Conservation (phyloP, 2,797 vertebrate species). For the Cryptoprocta ferox region DNA sequence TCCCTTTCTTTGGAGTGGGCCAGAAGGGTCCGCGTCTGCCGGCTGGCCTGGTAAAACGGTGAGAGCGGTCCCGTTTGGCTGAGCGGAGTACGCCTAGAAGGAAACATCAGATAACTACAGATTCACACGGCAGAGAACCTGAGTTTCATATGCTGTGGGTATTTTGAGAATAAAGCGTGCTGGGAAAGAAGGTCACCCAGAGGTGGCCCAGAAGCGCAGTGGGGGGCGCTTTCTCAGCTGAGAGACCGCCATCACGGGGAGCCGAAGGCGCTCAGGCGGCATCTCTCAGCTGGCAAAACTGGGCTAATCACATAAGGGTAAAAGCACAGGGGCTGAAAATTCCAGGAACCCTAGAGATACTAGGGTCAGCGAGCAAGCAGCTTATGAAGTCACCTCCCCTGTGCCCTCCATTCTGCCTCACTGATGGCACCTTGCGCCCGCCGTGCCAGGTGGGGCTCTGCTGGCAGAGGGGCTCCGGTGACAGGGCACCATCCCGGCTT, state of each 20-base stretch:
- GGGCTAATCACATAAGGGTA: background rate
- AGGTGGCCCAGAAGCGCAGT: accelerated
- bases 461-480: accelerated
- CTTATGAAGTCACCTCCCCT: accelerated
- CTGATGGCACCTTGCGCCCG: background rate
- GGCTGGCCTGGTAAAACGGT: background rate
- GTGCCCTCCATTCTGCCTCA: background rate
- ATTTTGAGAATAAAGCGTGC: background rate
- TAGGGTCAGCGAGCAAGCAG: background rate
- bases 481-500: background rate
- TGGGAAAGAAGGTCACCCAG: background rate
- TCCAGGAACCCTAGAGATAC: too few relatives aligned
- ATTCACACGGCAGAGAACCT: background rate
- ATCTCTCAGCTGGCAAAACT: background rate
- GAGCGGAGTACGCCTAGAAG: background rate
- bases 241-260: accelerated
- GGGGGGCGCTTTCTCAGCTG: background rate
- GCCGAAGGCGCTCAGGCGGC: too few relatives aligned
- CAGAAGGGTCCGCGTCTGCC: accelerated
- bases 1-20: background rate
- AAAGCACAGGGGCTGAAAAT: background rate
- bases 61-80: background rate
- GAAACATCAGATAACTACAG: background rate
- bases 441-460: background rate
- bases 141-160: background rate